Base-by-base conservation (phyloP, 2,888 invertebrate genomes). In the Linyphia triangularis region DNA sequence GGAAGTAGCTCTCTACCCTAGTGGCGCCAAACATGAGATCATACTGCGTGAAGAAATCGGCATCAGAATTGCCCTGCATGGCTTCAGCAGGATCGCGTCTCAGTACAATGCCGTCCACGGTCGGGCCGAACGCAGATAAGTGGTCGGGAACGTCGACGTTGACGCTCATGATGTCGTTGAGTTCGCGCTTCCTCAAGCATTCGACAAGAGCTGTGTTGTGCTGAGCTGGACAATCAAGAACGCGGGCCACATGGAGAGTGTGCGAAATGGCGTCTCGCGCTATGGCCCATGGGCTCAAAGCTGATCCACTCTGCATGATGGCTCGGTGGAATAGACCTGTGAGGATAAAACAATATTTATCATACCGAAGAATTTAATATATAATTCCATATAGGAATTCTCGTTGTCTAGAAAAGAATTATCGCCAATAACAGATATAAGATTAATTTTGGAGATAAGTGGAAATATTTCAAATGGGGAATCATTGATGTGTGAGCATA, bases 31-130 rank as follows among this genome's bases (percentile, higher is more conserved):
- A 94, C 94, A 98, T 95, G 83, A 98, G 93, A 93, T 98, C 98
- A 93, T 97, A 97, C 57, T 89, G 90, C n/a, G 86, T 86, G 77
- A 88, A 90, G 16, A 90, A 81, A 4, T 75, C 79, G 1, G 79
- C 70, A 40, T 86, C 67, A 13, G 83, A 89, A 16, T 90, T 83
- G 13, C 51, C 51, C 5, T 13, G 16, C 90, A 91, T 90, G 28
- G 91, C 89, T 26, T 90, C 91, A 90, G 90, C 91, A 90, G 91
- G 94, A 91, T 95, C 94, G 33, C 93, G 96, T 95, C 19, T 96
- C 92, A 98, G 97, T 90, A 98, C 97, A 90, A 98, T 97, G 63
- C 98, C 98, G 92, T 98, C 98, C 83, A 98, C 96, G 92, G 97
- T 97, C 4, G 98, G 98, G 0, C 98, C 98, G 91, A 98, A 98